These are phyloP conservation scores for Sphaeramia orbicularis DNA, from an alignment of 2,797 vertebrate species.

Conservation along the genomic window DNA sequence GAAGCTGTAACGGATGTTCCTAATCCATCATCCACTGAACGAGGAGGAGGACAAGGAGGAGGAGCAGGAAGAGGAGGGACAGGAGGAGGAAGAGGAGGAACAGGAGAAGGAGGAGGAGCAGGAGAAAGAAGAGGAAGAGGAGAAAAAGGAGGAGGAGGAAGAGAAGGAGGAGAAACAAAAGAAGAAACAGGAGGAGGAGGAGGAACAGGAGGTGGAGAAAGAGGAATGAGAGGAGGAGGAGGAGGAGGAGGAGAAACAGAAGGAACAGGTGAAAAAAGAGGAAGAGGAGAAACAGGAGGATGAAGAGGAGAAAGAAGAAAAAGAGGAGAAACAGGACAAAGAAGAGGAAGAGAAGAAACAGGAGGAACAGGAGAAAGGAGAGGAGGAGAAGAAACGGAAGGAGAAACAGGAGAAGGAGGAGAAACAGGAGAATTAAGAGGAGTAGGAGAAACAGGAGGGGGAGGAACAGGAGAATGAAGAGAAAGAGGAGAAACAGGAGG, in stretches of 20 bases:
- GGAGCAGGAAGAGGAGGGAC: neutral
- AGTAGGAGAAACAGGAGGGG: neutral
- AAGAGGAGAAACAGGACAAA: neutral
- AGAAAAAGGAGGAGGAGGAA: neutral
- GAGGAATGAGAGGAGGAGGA: neutral
- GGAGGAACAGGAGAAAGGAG: neutral
- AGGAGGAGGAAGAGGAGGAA: neutral
- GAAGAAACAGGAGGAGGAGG: neutral
- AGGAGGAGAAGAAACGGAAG: neutral
- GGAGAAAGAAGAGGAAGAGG: too few species aligned
- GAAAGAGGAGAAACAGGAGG: too few species aligned
- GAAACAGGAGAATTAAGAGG: slow-evolving; percentile 10
- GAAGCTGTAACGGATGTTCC: slow-evolving; percentile 35
- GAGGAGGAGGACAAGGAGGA: neutral
- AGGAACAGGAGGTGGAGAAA: too few species aligned
- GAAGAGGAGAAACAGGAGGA: neutral
- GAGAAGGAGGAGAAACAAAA: too few species aligned
- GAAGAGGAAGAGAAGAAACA: too few species aligned
- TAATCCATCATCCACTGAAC: slow-evolving; percentile 48
- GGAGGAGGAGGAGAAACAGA: neutral
- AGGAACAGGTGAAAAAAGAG: too few species aligned
- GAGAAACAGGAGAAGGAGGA: neutral
- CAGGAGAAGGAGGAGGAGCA: neutral
- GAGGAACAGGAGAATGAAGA: too few species aligned
- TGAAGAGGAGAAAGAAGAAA: fast-evolving